Percentiles rank a stretch among this genome's conserved stretches.
phyloP scores from a whole-genome alignment of 2,113 vertebrate species.

The Orthochromis indermauri region DNA sequence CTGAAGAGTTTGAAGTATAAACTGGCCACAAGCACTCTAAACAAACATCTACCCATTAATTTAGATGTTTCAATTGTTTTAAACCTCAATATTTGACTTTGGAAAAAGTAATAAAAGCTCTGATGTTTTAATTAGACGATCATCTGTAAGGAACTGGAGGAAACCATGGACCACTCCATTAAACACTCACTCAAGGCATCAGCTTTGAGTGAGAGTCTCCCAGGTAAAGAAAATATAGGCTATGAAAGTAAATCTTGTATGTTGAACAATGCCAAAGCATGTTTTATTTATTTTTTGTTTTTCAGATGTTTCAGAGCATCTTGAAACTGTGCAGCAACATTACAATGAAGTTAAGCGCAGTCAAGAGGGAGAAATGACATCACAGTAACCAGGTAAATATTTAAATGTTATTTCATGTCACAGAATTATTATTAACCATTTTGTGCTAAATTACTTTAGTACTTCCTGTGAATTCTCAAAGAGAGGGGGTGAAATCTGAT shows the following conservation, averaged over 20 bases:
- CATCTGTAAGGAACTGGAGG: rapidly evolving
- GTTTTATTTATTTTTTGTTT: background rate
- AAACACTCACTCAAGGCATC: rapidly evolving
- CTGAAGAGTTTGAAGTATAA: rapidly evolving
- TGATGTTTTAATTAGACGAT: background rate
- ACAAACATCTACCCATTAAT: background rate
- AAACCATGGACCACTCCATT: background rate
- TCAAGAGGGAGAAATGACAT: background rate
- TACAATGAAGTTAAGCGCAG: rapidly evolving
- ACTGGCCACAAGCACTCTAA: background rate
- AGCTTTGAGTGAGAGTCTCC: background rate
- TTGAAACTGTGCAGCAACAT: background rate
- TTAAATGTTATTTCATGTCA: background rate
- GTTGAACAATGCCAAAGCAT: background rate
- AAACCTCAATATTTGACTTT: background rate
- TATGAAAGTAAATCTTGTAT: background rate
- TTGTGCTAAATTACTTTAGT: background rate
- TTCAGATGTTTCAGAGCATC: background rate
- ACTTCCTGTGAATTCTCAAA: rapidly evolving
- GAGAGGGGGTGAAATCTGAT: rapidly evolving
- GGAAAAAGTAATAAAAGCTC: rapidly evolving
- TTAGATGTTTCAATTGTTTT: rapidly evolving
- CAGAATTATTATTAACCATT: no score
- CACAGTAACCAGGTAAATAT: background rate
- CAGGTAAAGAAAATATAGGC: background rate